These are phyloP conservation scores for Pantherophis alleghaniensis DNA, from an alignment of 2,797 vertebrate species.

Conservation along the genomic window DNA sequence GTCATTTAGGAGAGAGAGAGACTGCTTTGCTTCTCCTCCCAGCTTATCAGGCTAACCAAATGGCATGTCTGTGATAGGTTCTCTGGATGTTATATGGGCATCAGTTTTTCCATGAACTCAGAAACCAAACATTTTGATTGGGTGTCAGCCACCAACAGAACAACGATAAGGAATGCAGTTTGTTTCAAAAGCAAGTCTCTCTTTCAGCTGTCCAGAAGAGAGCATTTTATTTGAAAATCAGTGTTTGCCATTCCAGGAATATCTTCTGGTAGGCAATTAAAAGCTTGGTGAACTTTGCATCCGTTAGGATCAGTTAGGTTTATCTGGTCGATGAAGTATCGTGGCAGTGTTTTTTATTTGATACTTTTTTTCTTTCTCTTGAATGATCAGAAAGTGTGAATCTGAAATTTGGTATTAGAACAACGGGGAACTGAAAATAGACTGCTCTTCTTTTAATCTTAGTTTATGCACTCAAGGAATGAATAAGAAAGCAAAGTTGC, in stretches of 20 bases:
- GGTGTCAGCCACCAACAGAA: slow-evolving; percentile 9
- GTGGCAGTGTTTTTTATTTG: neutral
- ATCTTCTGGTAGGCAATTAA: slow-evolving; percentile 29
- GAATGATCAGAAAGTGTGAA: slow-evolving; percentile 1
- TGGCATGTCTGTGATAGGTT: neutral
- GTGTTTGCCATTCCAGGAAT: slow-evolving; percentile 1
- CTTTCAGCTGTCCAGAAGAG: slow-evolving; percentile 24
- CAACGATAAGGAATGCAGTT: slow-evolving; percentile 33
- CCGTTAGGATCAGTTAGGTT: slow-evolving; percentile 2
- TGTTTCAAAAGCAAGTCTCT: neutral
- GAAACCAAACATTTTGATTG: slow-evolving; percentile 15
- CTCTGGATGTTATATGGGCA: neutral
- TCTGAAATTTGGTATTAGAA: neutral
- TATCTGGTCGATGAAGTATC: neutral
- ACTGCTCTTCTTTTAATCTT: slow-evolving; percentile 49
- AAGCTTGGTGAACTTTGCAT: slow-evolving; percentile 29
- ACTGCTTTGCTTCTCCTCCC: neutral
- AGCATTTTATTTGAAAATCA: slow-evolving; percentile 25
- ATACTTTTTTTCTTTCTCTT: neutral
- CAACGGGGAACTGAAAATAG: slow-evolving; percentile 45
- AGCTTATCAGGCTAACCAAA: neutral
- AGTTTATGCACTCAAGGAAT: slow-evolving; percentile 52
- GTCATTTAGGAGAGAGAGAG: fast-evolving
- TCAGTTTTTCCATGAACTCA: slow-evolving; percentile 14
- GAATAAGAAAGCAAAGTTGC: slow-evolving; percentile 57